A percentile compares a stretch with the other conserved stretches of the same genome.
phyloP scores from a whole-genome alignment of 1,140 invertebrate genomes.

The Dendroctonus ponderosae region DNA sequence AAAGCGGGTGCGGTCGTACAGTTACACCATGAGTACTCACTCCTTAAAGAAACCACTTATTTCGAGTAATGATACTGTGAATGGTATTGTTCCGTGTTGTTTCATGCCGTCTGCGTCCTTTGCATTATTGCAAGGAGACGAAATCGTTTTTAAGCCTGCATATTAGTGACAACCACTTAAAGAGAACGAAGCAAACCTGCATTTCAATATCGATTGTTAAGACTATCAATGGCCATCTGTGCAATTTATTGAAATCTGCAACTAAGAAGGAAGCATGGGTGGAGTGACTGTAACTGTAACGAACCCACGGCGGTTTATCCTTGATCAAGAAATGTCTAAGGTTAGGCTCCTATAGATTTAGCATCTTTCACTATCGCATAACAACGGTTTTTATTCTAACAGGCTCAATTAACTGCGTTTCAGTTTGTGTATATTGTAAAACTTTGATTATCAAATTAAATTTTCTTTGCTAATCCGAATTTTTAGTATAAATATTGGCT shows the following conservation, averaged over 20 bases:
- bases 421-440: too few relatives aligned
- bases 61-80: neutral
- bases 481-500: too few relatives aligned
- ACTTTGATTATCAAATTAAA: too few relatives aligned
- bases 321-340: constrained; percentile 36
- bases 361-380: too few relatives aligned
- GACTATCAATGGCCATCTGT: constrained; percentile 1
- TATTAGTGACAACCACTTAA: neutral
- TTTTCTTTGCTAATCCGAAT: too few relatives aligned
- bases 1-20: constrained; percentile 2
- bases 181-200: too few relatives aligned
- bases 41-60: too few relatives aligned
- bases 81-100: constrained; percentile 3
- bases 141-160: neutral
- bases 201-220: neutral
- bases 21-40: neutral
- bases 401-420: too few relatives aligned
- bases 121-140: neutral
- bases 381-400: too few relatives aligned
- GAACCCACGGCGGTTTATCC: constrained; percentile 31
- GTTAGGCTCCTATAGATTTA: constrained; percentile 14
- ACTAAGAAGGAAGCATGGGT: constrained; percentile 21
- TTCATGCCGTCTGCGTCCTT: neutral
- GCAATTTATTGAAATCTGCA: constrained; percentile 4
- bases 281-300: constrained; percentile 38